Conservation (phyloP, 2,888 invertebrate species). For the Andrena bucephala region DNA sequence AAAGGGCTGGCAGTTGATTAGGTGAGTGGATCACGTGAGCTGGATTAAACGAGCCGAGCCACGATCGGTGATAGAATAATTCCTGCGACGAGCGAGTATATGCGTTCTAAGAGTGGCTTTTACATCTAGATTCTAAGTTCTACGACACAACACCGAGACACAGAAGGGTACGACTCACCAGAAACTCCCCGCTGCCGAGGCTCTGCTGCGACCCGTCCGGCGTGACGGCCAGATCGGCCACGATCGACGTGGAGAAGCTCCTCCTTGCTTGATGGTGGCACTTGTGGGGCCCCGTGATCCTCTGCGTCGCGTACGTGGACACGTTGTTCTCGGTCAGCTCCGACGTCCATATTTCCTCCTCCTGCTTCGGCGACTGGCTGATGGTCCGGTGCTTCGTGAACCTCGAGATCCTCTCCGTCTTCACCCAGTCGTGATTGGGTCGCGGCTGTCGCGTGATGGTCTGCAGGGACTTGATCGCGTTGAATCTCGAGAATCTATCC, state of each 20-base stretch:
- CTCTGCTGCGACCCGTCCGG: conserved; percentile 81
- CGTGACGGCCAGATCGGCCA: conserved; percentile 78
- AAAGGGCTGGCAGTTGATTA: conserved; percentile 54
- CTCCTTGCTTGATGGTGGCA: conserved; percentile 79
- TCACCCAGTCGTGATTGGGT: conserved; percentile 81
- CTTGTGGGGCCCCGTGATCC: conserved; percentile 72
- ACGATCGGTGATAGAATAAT: conserved; percentile 54
- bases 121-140: conserved; percentile 9
- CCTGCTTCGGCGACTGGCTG: conserved; percentile 78
- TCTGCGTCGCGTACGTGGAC: conserved; percentile 74
- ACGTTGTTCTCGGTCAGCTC: conserved; percentile 71
- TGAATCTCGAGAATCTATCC: conserved; percentile 78
- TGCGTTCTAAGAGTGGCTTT: neutral
- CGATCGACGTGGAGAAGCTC: conserved; percentile 81
- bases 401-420: conserved; percentile 78
- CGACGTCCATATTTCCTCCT: conserved; percentile 78
- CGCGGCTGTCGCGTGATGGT: conserved; percentile 79
- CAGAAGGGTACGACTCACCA: conserved; percentile 74
- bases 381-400: conserved; percentile 80
- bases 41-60: conserved; percentile 54
- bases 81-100: neutral
- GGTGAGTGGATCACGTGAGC: conserved; percentile 56
- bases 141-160: conserved; percentile 55
- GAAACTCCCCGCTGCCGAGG: conserved; percentile 79
- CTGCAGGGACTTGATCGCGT: conserved; percentile 78